Conservation (phyloP, 2,797 vertebrate genomes). For the Myotis planiceps region DNA sequence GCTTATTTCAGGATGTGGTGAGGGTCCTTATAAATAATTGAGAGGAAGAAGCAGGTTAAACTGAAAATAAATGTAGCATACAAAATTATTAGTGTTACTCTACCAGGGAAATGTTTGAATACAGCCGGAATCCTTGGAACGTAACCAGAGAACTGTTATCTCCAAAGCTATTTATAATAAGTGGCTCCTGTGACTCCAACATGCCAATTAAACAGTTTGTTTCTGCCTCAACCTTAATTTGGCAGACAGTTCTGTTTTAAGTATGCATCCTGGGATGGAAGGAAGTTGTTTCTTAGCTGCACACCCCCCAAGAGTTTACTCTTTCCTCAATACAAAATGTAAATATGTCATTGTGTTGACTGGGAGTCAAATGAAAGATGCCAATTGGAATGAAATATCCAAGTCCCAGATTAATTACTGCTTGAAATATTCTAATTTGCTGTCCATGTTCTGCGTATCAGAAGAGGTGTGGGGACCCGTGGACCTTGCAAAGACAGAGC, state of each 20-base stretch:
- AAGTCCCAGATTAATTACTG: conserved; percentile 66
- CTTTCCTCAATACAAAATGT: conserved; percentile 68
- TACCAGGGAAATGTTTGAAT: conserved; percentile 63
- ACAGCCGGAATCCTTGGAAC: conserved; percentile 64
- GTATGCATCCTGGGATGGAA: conserved; percentile 41
- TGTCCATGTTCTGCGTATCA: background rate
- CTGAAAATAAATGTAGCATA: conserved; percentile 61
- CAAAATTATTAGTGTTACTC: conserved; percentile 29
- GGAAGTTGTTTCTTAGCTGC: conserved; percentile 66
- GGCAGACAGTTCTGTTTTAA: conserved; percentile 74
- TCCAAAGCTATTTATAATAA: conserved; percentile 54
- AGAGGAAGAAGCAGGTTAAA: conserved; percentile 65
- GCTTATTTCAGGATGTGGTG: conserved; percentile 8
- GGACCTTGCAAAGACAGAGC: background rate
- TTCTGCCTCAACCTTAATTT: conserved; percentile 68
- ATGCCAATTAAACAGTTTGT: conserved; percentile 66
- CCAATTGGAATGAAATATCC: conserved; percentile 54
- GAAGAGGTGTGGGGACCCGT: background rate
- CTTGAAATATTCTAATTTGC: conserved; percentile 9
- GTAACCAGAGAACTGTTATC: conserved; percentile 63
- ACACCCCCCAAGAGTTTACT: conserved; percentile 54
- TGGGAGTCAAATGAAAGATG: conserved; percentile 63
- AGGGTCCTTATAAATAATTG: conserved; percentile 60
- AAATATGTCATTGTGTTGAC: conserved; percentile 72
- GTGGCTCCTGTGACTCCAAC: conserved; percentile 30